Evolutionary conservation across 2,888 invertebrate genomes (phyloP), one percentile per base, ranked within the genome.

Genomic region (Dryadula phaetusa): DNA sequence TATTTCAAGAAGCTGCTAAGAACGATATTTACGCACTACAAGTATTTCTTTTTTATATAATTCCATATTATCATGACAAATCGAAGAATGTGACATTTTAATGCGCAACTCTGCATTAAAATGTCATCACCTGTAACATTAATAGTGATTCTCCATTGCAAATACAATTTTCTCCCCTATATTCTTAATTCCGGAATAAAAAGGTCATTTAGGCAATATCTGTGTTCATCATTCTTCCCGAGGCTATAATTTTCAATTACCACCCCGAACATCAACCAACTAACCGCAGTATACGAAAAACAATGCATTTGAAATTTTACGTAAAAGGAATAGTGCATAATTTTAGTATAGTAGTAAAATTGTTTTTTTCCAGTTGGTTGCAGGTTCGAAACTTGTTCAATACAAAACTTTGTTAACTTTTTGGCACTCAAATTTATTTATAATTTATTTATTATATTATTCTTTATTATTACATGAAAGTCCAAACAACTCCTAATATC

Each of bases 211-310:
- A 46, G 40, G 25, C 47, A 56, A 40, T 56, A 40, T 40, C 22
- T 37, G 40, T 61, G 60, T 69, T 64, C 64, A 62, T 69, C 66
- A 54, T 47, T 64, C 42, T 54, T 14, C 32, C 37, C 56, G 34
- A 54, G 52, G 42, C 69, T 62, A 62, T 66, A 69, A 69, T 68
- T 71, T 70, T 63, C 71, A 70, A 70, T 73, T 73, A 71, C 47
- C 53, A 53, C 42, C 60, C 60, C 60, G 46, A 64, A 69, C 49
- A 44, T 70, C 70, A 66, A 64, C 52, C 66, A 69, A 61, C 70
- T 52, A 67, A 63, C 56, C n/a, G 34, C 10, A 14, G 40, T 20
- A n/a, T n/a, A 56, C 56, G 3, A 20, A 37, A 40, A 56, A 34
- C 54, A 34, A 56, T n/a, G 10, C 37, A 40, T 8, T 56, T 22